Conservation (phyloP, 2,797 vertebrate species). For the Crax fasciolata region DNA sequence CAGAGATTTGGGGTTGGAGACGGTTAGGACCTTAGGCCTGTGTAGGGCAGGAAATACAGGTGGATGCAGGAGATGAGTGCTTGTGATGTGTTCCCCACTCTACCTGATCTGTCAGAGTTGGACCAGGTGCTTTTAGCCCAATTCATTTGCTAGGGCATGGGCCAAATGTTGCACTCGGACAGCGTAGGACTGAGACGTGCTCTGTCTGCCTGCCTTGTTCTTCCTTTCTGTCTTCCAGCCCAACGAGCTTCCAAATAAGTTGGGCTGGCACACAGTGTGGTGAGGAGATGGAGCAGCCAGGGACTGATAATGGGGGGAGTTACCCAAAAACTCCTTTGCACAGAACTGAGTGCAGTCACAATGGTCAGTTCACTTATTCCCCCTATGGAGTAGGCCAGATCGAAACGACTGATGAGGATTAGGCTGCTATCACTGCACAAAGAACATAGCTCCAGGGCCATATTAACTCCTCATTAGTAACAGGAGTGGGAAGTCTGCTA, state of each 20-base stretch:
- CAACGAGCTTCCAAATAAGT: not conserved
- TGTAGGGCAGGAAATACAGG: not conserved
- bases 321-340: conserved; percentile 8
- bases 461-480: not conserved
- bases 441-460: not conserved
- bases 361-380: not conserved
- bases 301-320: not conserved
- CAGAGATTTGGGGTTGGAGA: not conserved
- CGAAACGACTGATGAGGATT: not conserved
- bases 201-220: conserved; percentile 6
- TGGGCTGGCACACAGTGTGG: not conserved
- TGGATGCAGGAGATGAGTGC: not conserved
- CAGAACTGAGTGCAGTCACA: not conserved
- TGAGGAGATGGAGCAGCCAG: not conserved
- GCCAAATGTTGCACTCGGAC: not conserved
- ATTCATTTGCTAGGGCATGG: not conserved
- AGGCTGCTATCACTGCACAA: not conserved
- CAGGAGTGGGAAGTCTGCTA: not conserved
- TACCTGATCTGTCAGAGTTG: not conserved
- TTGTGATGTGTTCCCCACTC: accelerated
- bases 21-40: not conserved
- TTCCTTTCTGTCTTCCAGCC: not conserved
- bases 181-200: not conserved
- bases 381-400: not conserved
- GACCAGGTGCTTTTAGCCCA: not conserved